phyloP scores from a whole-genome alignment of 1,140 invertebrate species.

The Cherax quadricarinatus region DNA sequence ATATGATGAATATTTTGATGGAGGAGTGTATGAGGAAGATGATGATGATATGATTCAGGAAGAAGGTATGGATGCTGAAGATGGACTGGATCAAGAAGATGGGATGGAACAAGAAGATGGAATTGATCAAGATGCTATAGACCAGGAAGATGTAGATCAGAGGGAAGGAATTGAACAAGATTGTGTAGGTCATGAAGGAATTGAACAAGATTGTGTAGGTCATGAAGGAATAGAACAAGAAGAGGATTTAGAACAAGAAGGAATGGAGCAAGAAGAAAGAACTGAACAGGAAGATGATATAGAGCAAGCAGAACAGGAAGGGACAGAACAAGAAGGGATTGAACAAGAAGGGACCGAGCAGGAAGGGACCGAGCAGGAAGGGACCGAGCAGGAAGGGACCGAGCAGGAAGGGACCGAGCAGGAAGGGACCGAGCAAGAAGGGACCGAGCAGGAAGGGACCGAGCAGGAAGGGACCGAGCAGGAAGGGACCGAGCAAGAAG shows the following conservation, averaged over 20 bases:
- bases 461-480: neutral
- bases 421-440: constrained; percentile 10
- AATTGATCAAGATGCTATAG: constrained; percentile 18
- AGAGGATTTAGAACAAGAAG: constrained; percentile 3
- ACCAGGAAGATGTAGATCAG: constrained; percentile 15
- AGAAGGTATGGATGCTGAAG: constrained; percentile 20
- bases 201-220: constrained; percentile 5
- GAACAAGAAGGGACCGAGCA: constrained; percentile 35
- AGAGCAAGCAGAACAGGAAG: neutral
- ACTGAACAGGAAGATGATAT: constrained; percentile 5
- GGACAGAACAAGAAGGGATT: neutral
- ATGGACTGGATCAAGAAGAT: neutral
- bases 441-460: neutral
- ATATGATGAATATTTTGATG: constrained; percentile 67
- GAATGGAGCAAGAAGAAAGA: neutral
- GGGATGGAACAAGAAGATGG: constrained; percentile 19
- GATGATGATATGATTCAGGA: constrained; percentile 27
- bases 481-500: constrained; percentile 10
- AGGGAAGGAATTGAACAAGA: constrained; percentile 24
- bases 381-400: neutral
- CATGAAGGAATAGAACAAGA: constrained; percentile 3
- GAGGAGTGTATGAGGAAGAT: constrained; percentile 68
- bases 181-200: constrained; percentile 5
- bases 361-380: constrained; percentile 26
- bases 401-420: constrained; percentile 8